phyloP scores from a whole-genome alignment of 2,888 invertebrate species.

The Nomada fabriciana region DNA sequence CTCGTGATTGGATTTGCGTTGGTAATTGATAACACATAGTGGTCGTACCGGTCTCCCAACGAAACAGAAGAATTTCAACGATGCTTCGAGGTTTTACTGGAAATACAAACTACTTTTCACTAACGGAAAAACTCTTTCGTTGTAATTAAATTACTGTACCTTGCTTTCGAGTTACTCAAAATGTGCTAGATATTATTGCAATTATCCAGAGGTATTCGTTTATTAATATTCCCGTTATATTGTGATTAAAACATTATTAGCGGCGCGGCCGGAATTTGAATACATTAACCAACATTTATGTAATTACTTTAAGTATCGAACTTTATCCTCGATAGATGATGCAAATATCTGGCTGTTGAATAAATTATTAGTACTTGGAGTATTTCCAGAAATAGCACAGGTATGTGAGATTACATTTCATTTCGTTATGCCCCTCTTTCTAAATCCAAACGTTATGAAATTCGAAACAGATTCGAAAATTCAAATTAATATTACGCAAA shows the following conservation, averaged over 20 bases:
- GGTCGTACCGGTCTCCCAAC: constrained; percentile 18
- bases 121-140: not conserved
- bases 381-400: no score
- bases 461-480: no score
- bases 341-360: no score
- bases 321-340: no score
- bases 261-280: no score
- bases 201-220: not conserved
- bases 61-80: constrained; percentile 30
- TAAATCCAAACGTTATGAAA: no score
- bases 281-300: no score
- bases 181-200: not conserved
- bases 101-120: constrained; percentile 14
- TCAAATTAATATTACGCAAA: no score
- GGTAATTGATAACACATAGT: not conserved
- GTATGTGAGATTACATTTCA: no score
- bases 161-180: not conserved
- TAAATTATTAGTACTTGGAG: no score
- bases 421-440: no score
- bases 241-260: not conserved
- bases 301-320: no score
- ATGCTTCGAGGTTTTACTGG: not conserved
- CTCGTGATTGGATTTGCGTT: not conserved
- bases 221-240: not conserved
- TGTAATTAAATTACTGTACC: not conserved